Evolutionary conservation across 2,888 invertebrate genomes (phyloP), one percentile per base, ranked within the genome.

Genomic region (Pimpla rufipes): DNA sequence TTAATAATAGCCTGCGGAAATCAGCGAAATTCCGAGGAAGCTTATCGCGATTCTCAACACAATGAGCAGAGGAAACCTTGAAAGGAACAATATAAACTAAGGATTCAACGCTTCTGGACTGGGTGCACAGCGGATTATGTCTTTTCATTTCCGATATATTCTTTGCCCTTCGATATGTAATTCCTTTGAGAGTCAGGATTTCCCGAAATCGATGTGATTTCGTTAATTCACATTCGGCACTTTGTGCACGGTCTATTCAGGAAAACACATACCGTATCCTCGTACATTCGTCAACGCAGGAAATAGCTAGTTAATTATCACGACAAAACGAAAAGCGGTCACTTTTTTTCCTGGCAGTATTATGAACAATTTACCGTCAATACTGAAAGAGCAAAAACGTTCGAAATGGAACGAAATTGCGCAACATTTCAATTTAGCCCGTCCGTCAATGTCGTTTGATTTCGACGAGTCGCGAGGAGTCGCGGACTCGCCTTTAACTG

Each of bases 341-440:
- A 52, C 3, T 45, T 16, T 50, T 47, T 29, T 70, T 59, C 68
- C 50, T 75, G 78, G 82, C 82, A 82, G 79, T 82, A 79, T 70
- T 47, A 73, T 35, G 62, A 42, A 35, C 68, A 45, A 64, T 45
- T 70, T 55, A 74, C 21, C 75, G 75, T 70, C 70, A 35, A 67
- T 68, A 64, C 10, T 29, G 21, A 40, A 62, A 62, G 11, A 76
- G 35, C 35, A 52, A 50, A 10, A 35, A 52, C 23, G 67, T 35
- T 62, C 40, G 18, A 37, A 29, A 62, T 37, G 13, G 40, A 64
- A 66, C 23, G 42, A 16, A 59, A 74, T 64, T 42, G 64, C 55
- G 67, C 42, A 71, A 47, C 18, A 47, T 59, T 67, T 37, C 37
- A 16, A 68, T 21, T 47, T 47, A n/a, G 29, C 23, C n/a, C n/a